Base-by-base conservation (phyloP, 2,888 invertebrate genomes). In the Teleogryllus oceanicus region DNA sequence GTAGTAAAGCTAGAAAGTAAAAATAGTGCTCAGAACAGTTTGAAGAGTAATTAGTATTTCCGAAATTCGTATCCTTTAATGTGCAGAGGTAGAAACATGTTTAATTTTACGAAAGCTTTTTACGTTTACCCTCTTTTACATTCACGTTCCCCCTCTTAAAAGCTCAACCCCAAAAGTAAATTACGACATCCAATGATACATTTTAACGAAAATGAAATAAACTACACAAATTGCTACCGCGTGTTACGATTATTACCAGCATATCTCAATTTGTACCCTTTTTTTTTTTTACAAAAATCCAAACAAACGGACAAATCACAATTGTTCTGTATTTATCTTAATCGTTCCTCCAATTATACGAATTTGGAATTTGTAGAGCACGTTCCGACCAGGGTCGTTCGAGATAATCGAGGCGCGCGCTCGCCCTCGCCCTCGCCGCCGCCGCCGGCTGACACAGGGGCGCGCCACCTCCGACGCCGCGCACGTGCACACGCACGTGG, bases 341-440 rank as follows among this genome's bases (percentile, higher is more conserved):
- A 62, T 62, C 62, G 62, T 62, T n/a, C 16, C 62, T 62, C 62
- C 62, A 62, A 62, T 62, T 62, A 62, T 18, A 62, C 62, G 62
- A 62, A 62, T 62, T 62, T 62, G 13, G n/a, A 62, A 62, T 18
- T 62, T 62, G 62, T 62, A 5, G 62, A 62, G 62, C 62, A n/a
- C 62, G 62, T 62, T 62, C 16, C 16, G 62, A n/a, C n/a, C n/a
- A n/a, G 62, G 62, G 62, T 13, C n/a, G 1, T 13, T 13, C 16
- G 62, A 18, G 62, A 62, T 62, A 62, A 62, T 62, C 62, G 62
- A 62, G 62, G 62, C 8, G 16, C n/a, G 62, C n/a, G 62, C n/a
- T 13, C n/a, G 62, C 62, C 13, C 16, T 5, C 16, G 62, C 16
- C n/a, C 4, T 4, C 16, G n/a, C n/a, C 62, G 11, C 62, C 62